Base-by-base conservation (phyloP, 2,888 invertebrate species). In the Drosophila histrio region DNA sequence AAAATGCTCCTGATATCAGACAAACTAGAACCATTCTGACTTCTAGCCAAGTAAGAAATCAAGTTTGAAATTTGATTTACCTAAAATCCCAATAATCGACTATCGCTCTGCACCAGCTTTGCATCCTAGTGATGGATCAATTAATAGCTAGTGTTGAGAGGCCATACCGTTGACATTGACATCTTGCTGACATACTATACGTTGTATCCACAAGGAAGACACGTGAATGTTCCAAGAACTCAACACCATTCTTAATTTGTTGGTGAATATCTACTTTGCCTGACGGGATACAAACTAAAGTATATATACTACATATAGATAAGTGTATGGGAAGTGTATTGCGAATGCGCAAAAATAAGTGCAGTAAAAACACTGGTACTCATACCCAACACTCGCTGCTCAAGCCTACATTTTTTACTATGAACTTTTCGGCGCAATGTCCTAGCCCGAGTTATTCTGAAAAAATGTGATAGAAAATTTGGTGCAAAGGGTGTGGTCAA, bases 401-500 rank as follows among this genome's bases (percentile, higher is more conserved):
- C 2, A 24, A 57, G 52, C 43, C 46, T 67, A 67, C 64, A 75
- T 73, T 76, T 78, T 68, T 64, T 32, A 68, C 70, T 62, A 69
- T 66, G 69, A 66, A 79, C 74, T 65, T 76, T 69, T 54, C 64
- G 50, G 80, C 66, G 68, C 65, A 61, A 34, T 53, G 61, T 30
- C 28, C 38, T 39, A 13, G 32, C 32, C 11, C 30, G 19, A 47
- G 39, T 34, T 39, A 58, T 57, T 57, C 49, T 46, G 47, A 47
- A 63, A 61, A 86, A 82, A 77, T 79, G 80, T 63, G 60, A 43
- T 68, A 65, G 61, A 70, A 61, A 86, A 83, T 76, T 69, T 74
- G 65, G 63, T 62, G 71, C 65, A 74, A 61, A 63, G 72, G 69
- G 76, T 65, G 79, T 66, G 83, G 83, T 76, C 83, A 72, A 63